phyloP scores from a whole-genome alignment of 2,113 vertebrate species.

The Serilophus lunatus region DNA sequence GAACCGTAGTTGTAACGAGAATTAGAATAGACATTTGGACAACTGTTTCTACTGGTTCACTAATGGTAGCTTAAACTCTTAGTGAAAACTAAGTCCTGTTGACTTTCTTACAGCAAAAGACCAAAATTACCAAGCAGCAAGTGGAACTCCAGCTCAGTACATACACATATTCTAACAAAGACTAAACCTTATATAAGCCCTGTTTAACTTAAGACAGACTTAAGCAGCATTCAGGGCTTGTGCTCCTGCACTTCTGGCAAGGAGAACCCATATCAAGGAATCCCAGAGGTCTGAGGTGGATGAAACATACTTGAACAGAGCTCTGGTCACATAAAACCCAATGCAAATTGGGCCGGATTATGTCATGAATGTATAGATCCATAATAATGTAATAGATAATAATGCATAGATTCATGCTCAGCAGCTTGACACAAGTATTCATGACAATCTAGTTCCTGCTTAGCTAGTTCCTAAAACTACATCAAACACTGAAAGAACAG shows the following conservation, averaged over 20 bases:
- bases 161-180: neutral
- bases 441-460: neutral
- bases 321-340: neutral
- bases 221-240: neutral
- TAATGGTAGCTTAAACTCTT: neutral
- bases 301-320: neutral
- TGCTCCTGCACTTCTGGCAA: neutral
- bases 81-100: neutral
- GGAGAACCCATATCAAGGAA: neutral
- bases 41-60: neutral
- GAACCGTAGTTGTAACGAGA: neutral
- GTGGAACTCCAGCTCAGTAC: neutral
- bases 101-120: neutral
- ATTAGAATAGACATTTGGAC: neutral
- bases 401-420: fast-evolving
- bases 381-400: no score
- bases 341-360: neutral
- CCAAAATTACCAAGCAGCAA: neutral
- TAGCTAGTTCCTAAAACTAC: neutral
- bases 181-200: neutral
- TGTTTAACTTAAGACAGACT: neutral
- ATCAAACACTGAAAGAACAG: neutral
- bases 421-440: neutral
- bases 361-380: neutral
- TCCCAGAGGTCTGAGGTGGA: neutral